Conservation (phyloP, 2,888 invertebrate genomes). For the Agrotis clavis region DNA sequence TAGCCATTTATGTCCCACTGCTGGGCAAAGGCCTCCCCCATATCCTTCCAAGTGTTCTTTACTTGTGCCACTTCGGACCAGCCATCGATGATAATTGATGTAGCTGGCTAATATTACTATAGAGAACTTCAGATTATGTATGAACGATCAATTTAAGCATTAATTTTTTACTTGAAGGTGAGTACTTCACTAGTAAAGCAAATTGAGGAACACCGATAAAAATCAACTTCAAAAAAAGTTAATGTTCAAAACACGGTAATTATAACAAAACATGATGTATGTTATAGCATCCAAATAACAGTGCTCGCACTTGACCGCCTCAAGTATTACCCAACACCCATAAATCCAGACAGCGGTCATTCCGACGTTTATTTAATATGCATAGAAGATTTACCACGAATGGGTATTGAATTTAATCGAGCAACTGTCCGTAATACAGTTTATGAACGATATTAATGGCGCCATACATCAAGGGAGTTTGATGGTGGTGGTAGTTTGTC, state of each 20-base stretch:
- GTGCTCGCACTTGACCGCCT: conserved; percentile 60
- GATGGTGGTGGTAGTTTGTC: conserved; percentile 70
- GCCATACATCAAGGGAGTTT: conserved; percentile 66
- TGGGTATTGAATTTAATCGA: conserved; percentile 88
- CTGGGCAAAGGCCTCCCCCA: no score
- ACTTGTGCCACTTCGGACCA: no score
- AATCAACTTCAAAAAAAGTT: not conserved
- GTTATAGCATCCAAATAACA: conserved; percentile 56
- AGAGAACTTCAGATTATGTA: not conserved
- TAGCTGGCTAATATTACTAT: no score
- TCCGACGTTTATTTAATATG: conserved; percentile 88
- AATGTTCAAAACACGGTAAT: conserved; percentile 38
- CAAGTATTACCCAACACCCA: conserved; percentile 75
- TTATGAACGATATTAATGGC: conserved; percentile 81
- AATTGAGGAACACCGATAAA: conserved; percentile 31
- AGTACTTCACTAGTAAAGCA: not conserved
- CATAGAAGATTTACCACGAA: conserved; percentile 87
- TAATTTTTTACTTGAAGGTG: not conserved
- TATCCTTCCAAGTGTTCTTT: no score
- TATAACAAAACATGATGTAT: conserved; percentile 56
- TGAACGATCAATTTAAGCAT: not conserved
- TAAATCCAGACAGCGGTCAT: conserved; percentile 83
- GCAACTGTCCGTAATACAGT: conserved; percentile 80
- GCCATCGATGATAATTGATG: not conserved
- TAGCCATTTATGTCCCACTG: no score